Evolutionary conservation across 2,888 invertebrate genomes (phyloP).

Genomic region (Thereva nobilitata): DNA sequence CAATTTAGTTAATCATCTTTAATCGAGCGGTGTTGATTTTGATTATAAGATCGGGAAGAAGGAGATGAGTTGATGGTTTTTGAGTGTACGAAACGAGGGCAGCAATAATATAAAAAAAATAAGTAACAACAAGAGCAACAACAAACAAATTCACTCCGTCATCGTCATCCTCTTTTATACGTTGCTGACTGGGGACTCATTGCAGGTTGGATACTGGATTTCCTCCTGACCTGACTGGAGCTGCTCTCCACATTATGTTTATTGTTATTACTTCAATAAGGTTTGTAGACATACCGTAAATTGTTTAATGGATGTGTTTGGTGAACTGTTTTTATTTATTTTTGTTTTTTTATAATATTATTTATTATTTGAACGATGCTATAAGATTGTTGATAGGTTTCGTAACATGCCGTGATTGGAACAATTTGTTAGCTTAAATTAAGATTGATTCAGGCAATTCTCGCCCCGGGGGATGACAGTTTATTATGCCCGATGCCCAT

Average conservation of each 20-base stretch:
- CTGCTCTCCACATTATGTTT: constrained; percentile 21
- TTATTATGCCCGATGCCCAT: too few species aligned
- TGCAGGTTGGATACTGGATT: constrained; percentile 11
- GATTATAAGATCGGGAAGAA: constrained; percentile 19
- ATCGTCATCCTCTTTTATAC: background rate
- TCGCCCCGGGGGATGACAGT: too few species aligned
- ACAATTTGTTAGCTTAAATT: too few species aligned
- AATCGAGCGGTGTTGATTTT: constrained; percentile 33
- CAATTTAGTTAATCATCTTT: constrained; percentile 30
- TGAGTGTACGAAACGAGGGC: constrained; percentile 13
- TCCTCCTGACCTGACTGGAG: constrained; percentile 10
- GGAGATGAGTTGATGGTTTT: constrained; percentile 21
- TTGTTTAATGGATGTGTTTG: constrained; percentile 16
- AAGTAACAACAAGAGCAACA: too few species aligned
- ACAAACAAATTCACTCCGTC: background rate
- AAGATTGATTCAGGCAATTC: too few species aligned
- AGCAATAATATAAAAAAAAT: constrained; percentile 3
- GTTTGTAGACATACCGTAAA: constrained; percentile 22
- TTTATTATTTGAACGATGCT: too few species aligned
- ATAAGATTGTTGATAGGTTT: too few species aligned
- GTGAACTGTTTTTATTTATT: background rate
- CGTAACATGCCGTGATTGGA: too few species aligned
- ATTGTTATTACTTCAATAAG: constrained; percentile 28
- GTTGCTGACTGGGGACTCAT: background rate
- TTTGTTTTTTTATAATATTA: background rate